Evolutionary conservation across 2,888 invertebrate species (phyloP), one percentile per base, ranked within the genome.

Genomic region (Chrysodeixis includens): DNA sequence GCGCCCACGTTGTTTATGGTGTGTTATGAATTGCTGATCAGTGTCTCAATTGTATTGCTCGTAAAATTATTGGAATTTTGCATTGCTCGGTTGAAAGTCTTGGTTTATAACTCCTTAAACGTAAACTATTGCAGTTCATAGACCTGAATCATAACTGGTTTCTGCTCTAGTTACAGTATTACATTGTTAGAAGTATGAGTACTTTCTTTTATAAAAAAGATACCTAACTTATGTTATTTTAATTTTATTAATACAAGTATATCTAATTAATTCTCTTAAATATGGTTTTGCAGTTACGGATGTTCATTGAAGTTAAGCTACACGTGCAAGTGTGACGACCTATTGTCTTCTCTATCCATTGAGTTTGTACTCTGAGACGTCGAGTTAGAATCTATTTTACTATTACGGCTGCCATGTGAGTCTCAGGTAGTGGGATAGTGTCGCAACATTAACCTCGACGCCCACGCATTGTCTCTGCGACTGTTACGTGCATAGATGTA

Each of bases 361-460:
- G 30, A 71, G 62, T 68, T 46, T 71, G 57, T 16, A 66, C 81
- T 69, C 56, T 79, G 53, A 20, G 18, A n/a, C 54, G 30, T 54
- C 40, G 56, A 18, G 53, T n/a, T 56, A 72, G 54, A 56, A 10
- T 54, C 14, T 55, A 69, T 6, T 71, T 71, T 74, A 30, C 62
- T 56, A n/a, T 66, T 64, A n/a, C 52, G 32, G 55, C 30, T 67
- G 58, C 1, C 59, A 30, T 71, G 56, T 63, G 78, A 75, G 75
- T 79, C 71, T 81, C 69, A 71, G 73, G 69, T 68, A 76, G 69
- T 74, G 69, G 66, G 62, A 71, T 76, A 81, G 76, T 85, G 79
- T 81, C 77, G 85, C 80, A 83, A 85, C 79, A 76, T 68, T 71
- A 77, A 78, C 84, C 80, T 83, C 80, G 76, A 69, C 83, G 76